Evolutionary conservation across 2,888 invertebrate species (phyloP), one percentile per base, ranked within the genome.

Genomic region (Noctua janthina): DNA sequence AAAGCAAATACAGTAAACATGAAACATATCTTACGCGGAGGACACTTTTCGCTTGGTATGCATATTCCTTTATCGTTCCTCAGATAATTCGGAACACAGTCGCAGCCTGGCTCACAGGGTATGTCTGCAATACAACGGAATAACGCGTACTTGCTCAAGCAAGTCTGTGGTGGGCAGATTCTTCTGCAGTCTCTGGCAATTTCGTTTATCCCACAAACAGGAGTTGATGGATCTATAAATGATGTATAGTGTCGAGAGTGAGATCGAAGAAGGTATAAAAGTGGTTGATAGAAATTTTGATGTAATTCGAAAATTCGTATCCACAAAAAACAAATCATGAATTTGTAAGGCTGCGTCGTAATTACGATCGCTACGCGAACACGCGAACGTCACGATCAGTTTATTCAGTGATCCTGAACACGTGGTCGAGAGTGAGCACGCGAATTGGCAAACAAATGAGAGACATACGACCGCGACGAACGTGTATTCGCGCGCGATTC

Each of bases 101-200:
- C 91, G 69, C 95, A 95, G 0, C 94, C 94, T 59, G 87, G 82
- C 74, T 91, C 87, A 78, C 93, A 94, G 1, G 88, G 72, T 6
- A 86, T 86, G 20, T 88, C 78, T 23, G 79, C 85, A 6, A 67
- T 43, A 75, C 91, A 91, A 0, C 15, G 72, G 68, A 89, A 91
- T 1, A 83, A 64, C 0, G 89, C 88, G 29, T 87, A 89, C 68
- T 90, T 87, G 82, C 92, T 90, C 0, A 84, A 68, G 51, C 93
- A 94, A 43, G 87, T 85, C 51, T 94, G 92, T n/a, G 93, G 92
- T 0, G 93, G 93, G 67, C 93, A 93, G 7, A 78, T 74, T 10
- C 78, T 86, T 78, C 79, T 88, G 74, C 92, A 92, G 51, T 83
- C 84, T 59, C 89, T 89, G 17, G 85, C 84, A 64, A 87, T 85